Percentiles rank a stretch among this genome's conserved stretches.
Conservation (phyloP, 2,113 vertebrate genomes). For the Oryzias celebensis region DNA sequence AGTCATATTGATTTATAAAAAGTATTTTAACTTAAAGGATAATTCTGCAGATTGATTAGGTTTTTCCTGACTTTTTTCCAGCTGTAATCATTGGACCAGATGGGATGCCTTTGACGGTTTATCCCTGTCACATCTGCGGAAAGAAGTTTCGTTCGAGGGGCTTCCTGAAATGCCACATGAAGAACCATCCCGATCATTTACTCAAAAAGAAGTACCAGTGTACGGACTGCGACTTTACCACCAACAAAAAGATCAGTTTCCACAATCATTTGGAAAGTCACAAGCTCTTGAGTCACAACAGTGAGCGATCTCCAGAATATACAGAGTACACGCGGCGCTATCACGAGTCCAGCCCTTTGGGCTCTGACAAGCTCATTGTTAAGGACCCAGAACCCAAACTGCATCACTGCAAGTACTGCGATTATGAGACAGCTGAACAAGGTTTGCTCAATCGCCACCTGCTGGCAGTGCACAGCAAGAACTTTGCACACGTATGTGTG, state of each 20-base stretch:
- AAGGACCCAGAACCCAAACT: conserved; percentile 95
- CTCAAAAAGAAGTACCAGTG: conserved; percentile 99
- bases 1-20: background rate
- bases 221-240: conserved; percentile 98
- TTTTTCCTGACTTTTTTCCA: conserved; percentile 54
- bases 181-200: conserved; percentile 98
- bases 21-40: background rate
- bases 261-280: conserved; percentile 99
- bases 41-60: background rate
- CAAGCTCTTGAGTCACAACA: conserved; percentile 83
- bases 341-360: conserved; percentile 92
- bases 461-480: conserved; percentile 96
- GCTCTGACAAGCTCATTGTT: conserved; percentile 96
- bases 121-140: conserved; percentile 97
- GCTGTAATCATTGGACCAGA: conserved; percentile 99
- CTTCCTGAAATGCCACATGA: conserved; percentile 99
- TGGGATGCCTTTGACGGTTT: conserved; percentile 96
- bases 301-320: conserved; percentile 79
- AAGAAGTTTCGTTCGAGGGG: conserved; percentile 99
- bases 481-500: conserved; percentile 96
- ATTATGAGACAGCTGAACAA: conserved; percentile 97
- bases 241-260: conserved; percentile 98
- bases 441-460: conserved; percentile 96
- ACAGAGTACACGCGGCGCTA: conserved; percentile 94
- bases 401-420: conserved; percentile 98